Conservation (phyloP, 37 sponge, comb jelly and placozoan genomes). For the Agelas oroides region DNA sequence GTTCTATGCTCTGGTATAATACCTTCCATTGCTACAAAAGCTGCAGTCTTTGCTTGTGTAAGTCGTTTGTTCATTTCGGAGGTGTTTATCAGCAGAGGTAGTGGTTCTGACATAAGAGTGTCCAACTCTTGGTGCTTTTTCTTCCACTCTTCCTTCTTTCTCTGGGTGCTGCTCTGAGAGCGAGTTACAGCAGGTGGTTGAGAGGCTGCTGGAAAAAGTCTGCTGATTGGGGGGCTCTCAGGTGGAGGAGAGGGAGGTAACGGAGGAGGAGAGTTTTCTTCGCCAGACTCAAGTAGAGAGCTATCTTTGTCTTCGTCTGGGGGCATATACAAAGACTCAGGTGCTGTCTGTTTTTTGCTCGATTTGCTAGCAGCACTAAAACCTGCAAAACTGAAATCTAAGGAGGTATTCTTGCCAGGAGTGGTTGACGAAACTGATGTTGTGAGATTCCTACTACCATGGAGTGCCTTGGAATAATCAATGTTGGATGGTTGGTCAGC, state of each 20-base stretch:
- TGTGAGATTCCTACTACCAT: too few relatives aligned
- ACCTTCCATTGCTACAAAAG: not conserved
- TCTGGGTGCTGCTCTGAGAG: not conserved
- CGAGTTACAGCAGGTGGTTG: not conserved
- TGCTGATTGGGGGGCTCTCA: not conserved
- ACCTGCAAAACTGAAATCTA: too few relatives aligned
- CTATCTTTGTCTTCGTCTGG: too few relatives aligned
- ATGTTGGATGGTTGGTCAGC: too few relatives aligned
- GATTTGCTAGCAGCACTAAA: too few relatives aligned
- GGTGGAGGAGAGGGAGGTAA: constrained; percentile 25
- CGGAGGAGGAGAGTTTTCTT: constrained; percentile 17
- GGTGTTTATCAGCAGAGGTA: not conserved
- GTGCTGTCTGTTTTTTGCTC: too few relatives aligned
- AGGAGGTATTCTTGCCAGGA: too few relatives aligned
- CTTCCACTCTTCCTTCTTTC: constrained; percentile 8
- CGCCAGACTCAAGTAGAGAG: not conserved
- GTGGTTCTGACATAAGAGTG: not conserved
- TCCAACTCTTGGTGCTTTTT: constrained; percentile 1
- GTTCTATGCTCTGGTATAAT: too few relatives aligned
- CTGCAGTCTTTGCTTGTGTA: not conserved
- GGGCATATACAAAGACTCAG: too few relatives aligned
- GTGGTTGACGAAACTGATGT: too few relatives aligned
- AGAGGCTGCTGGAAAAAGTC: too few relatives aligned
- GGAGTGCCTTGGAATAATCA: too few relatives aligned
- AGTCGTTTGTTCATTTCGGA: not conserved